Evolutionary conservation across 2,888 invertebrate genomes (phyloP).

Genomic region (Macrosiphum euphorbiae): DNA sequence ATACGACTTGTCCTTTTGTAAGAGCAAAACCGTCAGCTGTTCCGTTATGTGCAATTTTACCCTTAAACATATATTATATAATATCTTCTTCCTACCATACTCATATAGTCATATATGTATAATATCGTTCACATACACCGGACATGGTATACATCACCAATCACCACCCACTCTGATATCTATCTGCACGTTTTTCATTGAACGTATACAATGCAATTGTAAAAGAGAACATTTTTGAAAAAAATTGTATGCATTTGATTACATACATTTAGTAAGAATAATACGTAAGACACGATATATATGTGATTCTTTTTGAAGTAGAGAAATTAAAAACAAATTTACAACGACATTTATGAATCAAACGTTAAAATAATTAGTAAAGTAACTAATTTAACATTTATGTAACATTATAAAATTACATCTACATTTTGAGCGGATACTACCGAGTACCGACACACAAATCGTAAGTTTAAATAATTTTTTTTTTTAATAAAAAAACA

Average conservation of each 20-base stretch:
- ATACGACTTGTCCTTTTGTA: background rate
- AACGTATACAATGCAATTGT: background rate
- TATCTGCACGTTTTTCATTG: background rate
- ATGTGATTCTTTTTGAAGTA: background rate
- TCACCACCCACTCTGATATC: background rate
- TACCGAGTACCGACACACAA: background rate
- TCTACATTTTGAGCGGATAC: background rate
- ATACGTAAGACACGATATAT: background rate
- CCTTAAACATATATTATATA: background rate
- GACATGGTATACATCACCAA: background rate
- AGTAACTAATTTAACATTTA: background rate
- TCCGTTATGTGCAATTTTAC: slow-evolving; percentile 10
- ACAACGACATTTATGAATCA: background rate
- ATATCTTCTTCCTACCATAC: background rate
- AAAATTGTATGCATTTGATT: background rate
- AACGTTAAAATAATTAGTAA: background rate
- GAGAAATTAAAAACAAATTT: background rate
- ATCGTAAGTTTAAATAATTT: background rate
- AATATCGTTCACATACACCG: background rate
- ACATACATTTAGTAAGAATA: background rate
- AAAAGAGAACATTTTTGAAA: background rate
- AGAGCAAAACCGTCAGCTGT: slow-evolving; percentile 7
- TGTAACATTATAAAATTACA: background rate
- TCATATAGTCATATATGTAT: background rate
- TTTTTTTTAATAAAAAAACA: background rate